These are phyloP conservation scores for Cheilosia variabilis DNA, from an alignment of 2,888 invertebrate species.

Conservation along the genomic window DNA sequence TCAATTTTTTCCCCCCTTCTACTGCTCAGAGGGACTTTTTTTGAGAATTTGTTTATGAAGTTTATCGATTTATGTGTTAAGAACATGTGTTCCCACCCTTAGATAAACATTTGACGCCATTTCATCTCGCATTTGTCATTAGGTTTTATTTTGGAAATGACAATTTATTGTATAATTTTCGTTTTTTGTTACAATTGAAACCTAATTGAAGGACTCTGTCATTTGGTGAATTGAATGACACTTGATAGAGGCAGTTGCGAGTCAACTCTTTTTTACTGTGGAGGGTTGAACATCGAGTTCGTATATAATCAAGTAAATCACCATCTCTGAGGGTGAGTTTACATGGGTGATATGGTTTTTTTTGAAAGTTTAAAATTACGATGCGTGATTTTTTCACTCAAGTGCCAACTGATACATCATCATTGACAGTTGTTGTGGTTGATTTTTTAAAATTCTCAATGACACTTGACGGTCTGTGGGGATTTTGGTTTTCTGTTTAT, in stretches of 20 bases:
- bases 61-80: constrained; percentile 28
- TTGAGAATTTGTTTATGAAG: neutral
- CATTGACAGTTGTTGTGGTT: constrained; percentile 70
- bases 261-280: neutral
- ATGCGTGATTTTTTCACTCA: constrained; percentile 42
- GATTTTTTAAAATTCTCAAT: constrained; percentile 61
- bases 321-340: constrained; percentile 27
- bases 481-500: constrained; percentile 14
- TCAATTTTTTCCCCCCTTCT: neutral
- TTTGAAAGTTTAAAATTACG: constrained; percentile 37
- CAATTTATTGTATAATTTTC: constrained; percentile 46
- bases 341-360: constrained; percentile 24
- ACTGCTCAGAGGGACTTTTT: neutral
- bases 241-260: constrained; percentile 21
- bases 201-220: constrained; percentile 34
- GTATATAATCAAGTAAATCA: constrained; percentile 5
- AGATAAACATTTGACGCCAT: neutral
- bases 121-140: constrained; percentile 47
- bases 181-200: constrained; percentile 37
- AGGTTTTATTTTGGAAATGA: constrained; percentile 12
- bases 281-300: constrained; percentile 11
- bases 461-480: constrained; percentile 63
- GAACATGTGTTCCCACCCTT: constrained; percentile 27
- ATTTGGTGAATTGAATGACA: constrained; percentile 40
- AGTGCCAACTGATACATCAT: constrained; percentile 66